Evolutionary conservation across 1,140 invertebrate genomes (phyloP), one percentile per base, ranked within the genome.

Genomic region (Paraescarpia echinospica): DNA sequence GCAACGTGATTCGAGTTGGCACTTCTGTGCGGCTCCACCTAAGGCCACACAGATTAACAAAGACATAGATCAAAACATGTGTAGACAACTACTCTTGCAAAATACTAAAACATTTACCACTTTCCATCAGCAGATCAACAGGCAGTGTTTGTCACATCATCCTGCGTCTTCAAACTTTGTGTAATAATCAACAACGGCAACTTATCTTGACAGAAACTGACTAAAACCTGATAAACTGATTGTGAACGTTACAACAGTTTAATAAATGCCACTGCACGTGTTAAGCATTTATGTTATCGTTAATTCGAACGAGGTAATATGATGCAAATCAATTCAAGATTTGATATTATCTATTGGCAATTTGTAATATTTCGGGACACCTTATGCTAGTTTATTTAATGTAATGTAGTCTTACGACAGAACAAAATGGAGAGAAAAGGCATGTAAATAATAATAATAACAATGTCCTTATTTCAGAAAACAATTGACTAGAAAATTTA

Each of bases 11-110:
- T 33, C 93, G 93, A 22, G 92, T 34, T 12, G 94, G 94, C 9
- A 95, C 93, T 59, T 94, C 93, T 90, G 95, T 89, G 14, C 92
- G 92, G 92, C 94, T 94, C 33, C 92, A 89, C 33, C 94, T 94
- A 92, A 35, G 48, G 0, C 89, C 8, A 2, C 48, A 91, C n/a
- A 77, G 18, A 77, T 31, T 18, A 77, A 77, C 27, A 77, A 27
- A 6, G 8, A 77, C 27, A 14, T 77, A 77, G 59, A 77, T 77
- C 4, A 14, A 27, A 77, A 51, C 18, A 27, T 77, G 18, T 77
- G 4, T 77, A 27, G 22, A 77, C 22, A 77, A 0, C 59, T 22
- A 77, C 2, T 77, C 59, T 77, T 1, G 9, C 14, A 77, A 77
- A 77, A 51, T 51, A 51, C 59, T 77, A 6, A 31, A 77, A 77